A percentile compares a stretch with the other conserved stretches of the same genome.
These are phyloP conservation scores for Goniozus legneri DNA, from an alignment of 1,140 invertebrate genomes.

Conservation along the genomic window DNA sequence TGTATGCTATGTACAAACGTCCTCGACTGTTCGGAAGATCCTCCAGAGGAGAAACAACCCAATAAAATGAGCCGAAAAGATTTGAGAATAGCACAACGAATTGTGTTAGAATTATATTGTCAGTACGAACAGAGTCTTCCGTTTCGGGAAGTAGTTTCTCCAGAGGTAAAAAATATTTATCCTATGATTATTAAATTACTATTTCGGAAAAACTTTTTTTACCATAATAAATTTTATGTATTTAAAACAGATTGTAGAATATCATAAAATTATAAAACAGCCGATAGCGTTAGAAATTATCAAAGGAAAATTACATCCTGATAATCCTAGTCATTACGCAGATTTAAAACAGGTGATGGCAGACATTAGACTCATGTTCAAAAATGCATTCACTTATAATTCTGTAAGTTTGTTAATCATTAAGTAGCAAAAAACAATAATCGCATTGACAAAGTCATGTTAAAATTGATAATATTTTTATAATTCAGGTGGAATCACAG, in stretches of 20 bases:
- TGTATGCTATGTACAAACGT: slow-evolving; percentile 85
- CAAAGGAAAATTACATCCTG: slow-evolving; percentile 71
- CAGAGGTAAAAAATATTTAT: slow-evolving; percentile 59
- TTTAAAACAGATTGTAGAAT: slow-evolving; percentile 66
- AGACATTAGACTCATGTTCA: slow-evolving; percentile 83
- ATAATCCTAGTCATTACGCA: slow-evolving; percentile 69
- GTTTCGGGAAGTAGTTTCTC: slow-evolving; percentile 79
- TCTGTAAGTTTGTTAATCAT: slow-evolving; percentile 60
- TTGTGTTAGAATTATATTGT: slow-evolving; percentile 85
- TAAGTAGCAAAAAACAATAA: neutral
- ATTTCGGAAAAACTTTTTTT: neutral
- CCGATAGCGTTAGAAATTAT: slow-evolving; percentile 85
- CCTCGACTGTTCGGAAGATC: slow-evolving; percentile 60
- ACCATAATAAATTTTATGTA: slow-evolving; percentile 9
- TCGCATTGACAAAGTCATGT: neutral
- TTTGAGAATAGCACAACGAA: slow-evolving; percentile 73
- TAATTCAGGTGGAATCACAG: slow-evolving; percentile 70
- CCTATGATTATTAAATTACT: neutral
- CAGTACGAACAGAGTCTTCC: slow-evolving; percentile 83
- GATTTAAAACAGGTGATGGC: slow-evolving; percentile 72
- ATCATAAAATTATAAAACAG: slow-evolving; percentile 71
- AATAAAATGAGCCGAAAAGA: slow-evolving; percentile 59
- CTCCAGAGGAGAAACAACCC: slow-evolving; percentile 52
- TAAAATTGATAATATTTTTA: neutral
- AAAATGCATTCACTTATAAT: slow-evolving; percentile 83